Base-by-base conservation (phyloP, 2,888 invertebrate genomes). In the Gibbula magus region DNA sequence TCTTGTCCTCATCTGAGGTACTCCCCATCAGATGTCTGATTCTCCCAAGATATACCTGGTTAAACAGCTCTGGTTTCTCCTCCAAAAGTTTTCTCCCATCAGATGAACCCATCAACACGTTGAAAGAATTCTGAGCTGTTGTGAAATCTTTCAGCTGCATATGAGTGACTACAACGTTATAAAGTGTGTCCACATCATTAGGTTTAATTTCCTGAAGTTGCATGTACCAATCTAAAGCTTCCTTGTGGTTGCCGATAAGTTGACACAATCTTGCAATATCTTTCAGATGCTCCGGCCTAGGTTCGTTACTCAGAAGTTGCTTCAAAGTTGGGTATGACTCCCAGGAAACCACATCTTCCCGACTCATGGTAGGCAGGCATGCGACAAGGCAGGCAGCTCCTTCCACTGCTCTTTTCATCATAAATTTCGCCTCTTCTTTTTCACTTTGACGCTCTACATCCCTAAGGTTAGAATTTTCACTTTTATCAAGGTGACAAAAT, bases 341-440 rank as follows among this genome's bases (percentile, higher is more conserved):
- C 70, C 22, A 70, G 18, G 32, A 39, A 20, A 3, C 20, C 2
- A 70, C 10, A 39, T 32, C 39, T n/a, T 70, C 70, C 10, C 20
- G 13, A 35, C n/a, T 20, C 39, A 70, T 70, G 29, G 35, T 39
- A 0, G 70, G 39, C 13, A 32, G 29, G 20, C 3, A 20, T n/a
- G 70, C 70, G 20, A 70, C 70, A 39, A 70, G 32, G 20, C 29
- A 0, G 32, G 70, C 32, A 10, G 70, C 18, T 20, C 35, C 32
- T 39, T 70, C 70, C 20, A 70, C 20, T 16, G 35, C 29, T 39
- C 70, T 32, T 39, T 10, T 75, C 66, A 79, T 45, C 51, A 79
- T 20, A 0, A 45, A n/a, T 29, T 22, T 56, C 18, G 75, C 52
- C 18, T 51, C 39, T 22, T 79, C 32, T 45, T 61, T 45, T 7